Percentiles rank a stretch among this genome's conserved stretches.
phyloP scores from a whole-genome alignment of 2,797 vertebrate species.

The Centropyge bicolor region DNA sequence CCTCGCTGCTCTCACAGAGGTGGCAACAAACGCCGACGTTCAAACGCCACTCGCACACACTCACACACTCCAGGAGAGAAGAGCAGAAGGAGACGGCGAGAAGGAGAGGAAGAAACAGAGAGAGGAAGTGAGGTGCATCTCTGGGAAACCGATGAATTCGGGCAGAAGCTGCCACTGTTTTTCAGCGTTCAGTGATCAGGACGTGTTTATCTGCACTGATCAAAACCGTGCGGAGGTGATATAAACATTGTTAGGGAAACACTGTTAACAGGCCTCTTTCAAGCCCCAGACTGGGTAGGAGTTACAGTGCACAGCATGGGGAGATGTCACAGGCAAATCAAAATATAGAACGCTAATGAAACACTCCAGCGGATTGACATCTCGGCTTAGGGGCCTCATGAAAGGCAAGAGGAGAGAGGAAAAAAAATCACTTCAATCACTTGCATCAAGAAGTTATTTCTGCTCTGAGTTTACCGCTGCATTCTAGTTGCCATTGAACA shows the following conservation, averaged over 20 bases:
- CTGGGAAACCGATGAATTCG: slow-evolving; percentile 52
- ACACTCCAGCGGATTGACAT: slow-evolving; percentile 77
- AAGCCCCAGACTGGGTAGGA: slow-evolving; percentile 71
- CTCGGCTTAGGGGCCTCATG: slow-evolving; percentile 71
- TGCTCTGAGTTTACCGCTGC: slow-evolving; percentile 58
- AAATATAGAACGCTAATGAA: slow-evolving; percentile 80
- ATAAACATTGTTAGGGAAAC: slow-evolving; percentile 82
- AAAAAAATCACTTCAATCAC: slow-evolving; percentile 70
- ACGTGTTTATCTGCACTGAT: slow-evolving; percentile 79
- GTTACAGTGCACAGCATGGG: slow-evolving; percentile 72
- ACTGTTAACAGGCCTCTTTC: slow-evolving; percentile 75
- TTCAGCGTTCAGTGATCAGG: slow-evolving; percentile 73
- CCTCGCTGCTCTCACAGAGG: slow-evolving; percentile 79
- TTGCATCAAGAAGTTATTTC: slow-evolving; percentile 70
- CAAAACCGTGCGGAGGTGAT: slow-evolving; percentile 79
- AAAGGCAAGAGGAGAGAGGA: slow-evolving; percentile 55
- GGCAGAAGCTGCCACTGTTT: slow-evolving; percentile 69
- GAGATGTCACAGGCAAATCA: slow-evolving; percentile 79
- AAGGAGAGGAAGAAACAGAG: slow-evolving; percentile 24
- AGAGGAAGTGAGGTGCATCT: slow-evolving; percentile 50
- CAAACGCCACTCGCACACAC: slow-evolving; percentile 62
- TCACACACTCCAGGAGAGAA: slow-evolving; percentile 11
- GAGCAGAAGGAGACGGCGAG: background rate
- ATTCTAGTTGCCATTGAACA: slow-evolving; percentile 45
- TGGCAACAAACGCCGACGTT: slow-evolving; percentile 79